These are phyloP conservation scores for Xanthorhoe designata DNA, from an alignment of 2,888 invertebrate species.

Conservation along the genomic window DNA sequence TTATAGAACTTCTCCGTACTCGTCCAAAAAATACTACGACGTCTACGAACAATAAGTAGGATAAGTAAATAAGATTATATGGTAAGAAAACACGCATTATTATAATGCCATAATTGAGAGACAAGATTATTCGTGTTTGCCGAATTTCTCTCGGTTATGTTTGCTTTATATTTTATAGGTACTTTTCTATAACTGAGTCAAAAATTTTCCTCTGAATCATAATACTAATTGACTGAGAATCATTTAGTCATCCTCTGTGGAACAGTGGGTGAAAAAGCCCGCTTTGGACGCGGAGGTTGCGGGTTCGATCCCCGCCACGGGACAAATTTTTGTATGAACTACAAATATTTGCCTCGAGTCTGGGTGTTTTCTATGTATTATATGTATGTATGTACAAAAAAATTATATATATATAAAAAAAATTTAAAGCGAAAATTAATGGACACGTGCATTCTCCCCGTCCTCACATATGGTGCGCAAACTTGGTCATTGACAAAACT, in stretches of 20 bases:
- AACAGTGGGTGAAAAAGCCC: too few species aligned
- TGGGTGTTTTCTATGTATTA: too few species aligned
- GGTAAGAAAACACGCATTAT: conserved; percentile 24
- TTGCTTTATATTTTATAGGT: conserved; percentile 1
- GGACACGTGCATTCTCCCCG: too few species aligned
- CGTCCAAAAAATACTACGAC: conserved; percentile 58
- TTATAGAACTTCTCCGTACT: conserved; percentile 55
- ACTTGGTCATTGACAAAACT: too few species aligned
- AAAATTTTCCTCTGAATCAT: not conserved
- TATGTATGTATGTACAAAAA: too few species aligned
- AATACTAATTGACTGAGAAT: not conserved
- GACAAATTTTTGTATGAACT: too few species aligned
- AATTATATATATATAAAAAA: too few species aligned
- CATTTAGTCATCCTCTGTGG: not conserved
- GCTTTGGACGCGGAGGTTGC: too few species aligned
- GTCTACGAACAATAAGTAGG: conserved; percentile 53
- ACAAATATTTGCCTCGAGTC: too few species aligned
- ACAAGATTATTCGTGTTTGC: conserved; percentile 6
- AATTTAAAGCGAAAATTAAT: too few species aligned
- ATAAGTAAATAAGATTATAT: conserved; percentile 30
- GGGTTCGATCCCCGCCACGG: too few species aligned
- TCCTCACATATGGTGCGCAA: too few species aligned
- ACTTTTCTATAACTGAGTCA: not conserved
- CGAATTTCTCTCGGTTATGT: conserved; percentile 6
- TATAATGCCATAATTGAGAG: conserved; percentile 13